Evolutionary conservation across 2,888 invertebrate genomes (phyloP).

Genomic region (Plagodis dolabraria): DNA sequence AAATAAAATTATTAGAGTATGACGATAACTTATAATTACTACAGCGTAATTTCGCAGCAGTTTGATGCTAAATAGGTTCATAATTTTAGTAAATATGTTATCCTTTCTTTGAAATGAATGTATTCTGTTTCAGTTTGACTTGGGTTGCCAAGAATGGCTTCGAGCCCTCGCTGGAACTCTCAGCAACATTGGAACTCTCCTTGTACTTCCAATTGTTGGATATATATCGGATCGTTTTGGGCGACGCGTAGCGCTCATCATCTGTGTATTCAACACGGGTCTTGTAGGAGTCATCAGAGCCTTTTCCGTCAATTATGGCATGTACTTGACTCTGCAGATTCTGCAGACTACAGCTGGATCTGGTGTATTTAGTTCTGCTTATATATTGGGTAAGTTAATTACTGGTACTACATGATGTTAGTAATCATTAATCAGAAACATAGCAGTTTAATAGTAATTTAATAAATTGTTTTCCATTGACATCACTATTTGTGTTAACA

Average conservation of each 20-base stretch:
- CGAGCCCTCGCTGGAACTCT: slow-evolving; percentile 89
- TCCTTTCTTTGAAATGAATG: no score
- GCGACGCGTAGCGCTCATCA: slow-evolving; percentile 76
- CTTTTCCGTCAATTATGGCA: slow-evolving; percentile 82
- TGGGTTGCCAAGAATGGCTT: slow-evolving; percentile 89
- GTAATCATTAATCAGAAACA: no score
- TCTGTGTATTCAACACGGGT: slow-evolving; percentile 72
- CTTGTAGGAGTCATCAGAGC: slow-evolving; percentile 81
- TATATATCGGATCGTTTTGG: slow-evolving; percentile 88
- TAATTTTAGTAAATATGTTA: no score
- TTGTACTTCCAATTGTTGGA: slow-evolving; percentile 88
- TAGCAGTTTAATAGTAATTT: no score
- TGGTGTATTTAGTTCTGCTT: slow-evolving; percentile 82
- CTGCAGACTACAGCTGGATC: slow-evolving; percentile 81
- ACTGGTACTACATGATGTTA: no score
- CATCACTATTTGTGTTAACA: slow-evolving; percentile 47
- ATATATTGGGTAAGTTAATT: slow-evolving; percentile 60
- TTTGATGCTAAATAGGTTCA: no score
- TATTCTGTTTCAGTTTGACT: slow-evolving; percentile 80
- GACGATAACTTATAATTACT: no score
- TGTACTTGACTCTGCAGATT: slow-evolving; percentile 81
- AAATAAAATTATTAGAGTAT: no score
- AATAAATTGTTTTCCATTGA: no score
- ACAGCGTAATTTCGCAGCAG: no score
- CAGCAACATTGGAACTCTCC: slow-evolving; percentile 88